Evolutionary conservation across 1,140 invertebrate species (phyloP).

Genomic region (Drosophila baimaii): DNA sequence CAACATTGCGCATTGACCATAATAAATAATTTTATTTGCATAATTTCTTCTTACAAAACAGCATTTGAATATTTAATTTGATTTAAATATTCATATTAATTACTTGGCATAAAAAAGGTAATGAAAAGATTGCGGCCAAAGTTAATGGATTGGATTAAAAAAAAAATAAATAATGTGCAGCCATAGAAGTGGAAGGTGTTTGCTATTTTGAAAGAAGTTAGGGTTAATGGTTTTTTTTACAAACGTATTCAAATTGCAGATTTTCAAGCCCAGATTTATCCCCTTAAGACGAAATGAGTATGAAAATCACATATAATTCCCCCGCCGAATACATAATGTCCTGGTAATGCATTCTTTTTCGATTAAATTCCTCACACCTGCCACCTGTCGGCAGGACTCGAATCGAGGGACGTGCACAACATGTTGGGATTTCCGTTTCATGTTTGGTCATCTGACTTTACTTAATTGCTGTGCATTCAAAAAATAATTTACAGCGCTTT

Average conservation of each 20-base stretch:
- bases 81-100: slow-evolving; percentile 41
- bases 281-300: slow-evolving; percentile 12
- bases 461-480: slow-evolving; percentile 52
- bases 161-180: slow-evolving; percentile 13
- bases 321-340: slow-evolving; percentile 21
- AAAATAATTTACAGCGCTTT: slow-evolving; percentile 53
- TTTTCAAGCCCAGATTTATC: neutral
- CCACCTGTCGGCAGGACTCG: slow-evolving; percentile 7
- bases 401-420: slow-evolving; percentile 38
- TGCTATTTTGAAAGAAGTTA: neutral
- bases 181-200: slow-evolving; percentile 1
- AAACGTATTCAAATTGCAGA: neutral
- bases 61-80: slow-evolving; percentile 28
- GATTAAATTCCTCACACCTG: slow-evolving; percentile 29
- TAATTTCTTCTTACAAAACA: slow-evolving; percentile 9
- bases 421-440: slow-evolving; percentile 56
- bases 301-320: slow-evolving; percentile 12
- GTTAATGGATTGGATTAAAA: slow-evolving; percentile 31
- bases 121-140: slow-evolving; percentile 18
- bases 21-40: slow-evolving; percentile 49
- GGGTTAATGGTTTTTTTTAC: slow-evolving; percentile 2
- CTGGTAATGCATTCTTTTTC: slow-evolving; percentile 29
- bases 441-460: slow-evolving; percentile 54
- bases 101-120: slow-evolving; percentile 22
- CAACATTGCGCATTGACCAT: slow-evolving; percentile 27